These are phyloP conservation scores for Melipona beecheii DNA, from an alignment of 2,888 invertebrate genomes.

Conservation along the genomic window DNA sequence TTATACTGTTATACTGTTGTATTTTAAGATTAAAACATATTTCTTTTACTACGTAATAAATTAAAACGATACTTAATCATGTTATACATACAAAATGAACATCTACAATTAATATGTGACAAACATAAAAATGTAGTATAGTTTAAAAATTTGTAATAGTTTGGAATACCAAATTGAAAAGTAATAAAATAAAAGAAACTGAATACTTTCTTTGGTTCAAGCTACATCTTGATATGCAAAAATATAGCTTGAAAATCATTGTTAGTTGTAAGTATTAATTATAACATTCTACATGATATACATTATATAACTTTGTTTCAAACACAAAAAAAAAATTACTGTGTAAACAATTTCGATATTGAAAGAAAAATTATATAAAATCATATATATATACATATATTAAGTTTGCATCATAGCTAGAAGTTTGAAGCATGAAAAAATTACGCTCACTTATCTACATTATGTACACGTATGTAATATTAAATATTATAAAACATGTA, in stretches of 20 bases:
- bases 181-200: neutral
- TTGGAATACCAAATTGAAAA: conserved; percentile 19
- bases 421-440: conserved; percentile 17
- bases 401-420: conserved; percentile 13
- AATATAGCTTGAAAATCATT: conserved; percentile 39
- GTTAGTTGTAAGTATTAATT: conserved; percentile 38
- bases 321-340: conserved; percentile 43
- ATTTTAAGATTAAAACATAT: neutral
- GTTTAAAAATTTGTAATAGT: conserved; percentile 39
- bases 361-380: conserved; percentile 44
- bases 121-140: conserved; percentile 19
- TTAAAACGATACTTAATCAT: conserved; percentile 23
- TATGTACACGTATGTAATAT: conserved; percentile 47
- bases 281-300: conserved; percentile 46
- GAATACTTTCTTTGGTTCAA: conserved; percentile 10
- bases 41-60: conserved; percentile 16
- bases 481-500: conserved; percentile 50
- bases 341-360: conserved; percentile 29
- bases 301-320: conserved; percentile 57
- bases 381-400: conserved; percentile 9
- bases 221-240: conserved; percentile 38
- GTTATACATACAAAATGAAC: conserved; percentile 25
- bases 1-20: conserved; percentile 22
- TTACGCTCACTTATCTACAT: conserved; percentile 29
- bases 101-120: conserved; percentile 20